Evolutionary conservation across 1,140 invertebrate species (phyloP).

Genomic region (Pogonomyrmex barbatus): DNA sequence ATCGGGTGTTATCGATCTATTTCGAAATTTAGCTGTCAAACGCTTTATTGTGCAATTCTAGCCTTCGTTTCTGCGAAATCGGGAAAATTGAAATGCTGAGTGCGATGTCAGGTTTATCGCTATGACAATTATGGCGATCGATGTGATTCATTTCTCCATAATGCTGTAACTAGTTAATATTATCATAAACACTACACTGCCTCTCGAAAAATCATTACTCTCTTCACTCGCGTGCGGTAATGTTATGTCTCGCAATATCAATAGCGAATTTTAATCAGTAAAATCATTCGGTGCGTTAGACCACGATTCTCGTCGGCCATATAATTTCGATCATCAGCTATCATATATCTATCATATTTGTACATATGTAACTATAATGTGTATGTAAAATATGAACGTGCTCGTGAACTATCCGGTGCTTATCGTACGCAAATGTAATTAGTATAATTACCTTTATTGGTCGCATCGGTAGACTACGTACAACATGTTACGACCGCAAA

Average conservation of each 20-base stretch:
- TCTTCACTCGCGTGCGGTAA: not conserved
- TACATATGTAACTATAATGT: not conserved
- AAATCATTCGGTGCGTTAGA: conserved; percentile 6
- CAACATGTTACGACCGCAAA: conserved; percentile 69
- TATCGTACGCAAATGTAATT: conserved; percentile 72
- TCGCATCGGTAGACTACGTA: conserved; percentile 69
- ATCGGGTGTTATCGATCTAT: not conserved
- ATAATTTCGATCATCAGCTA: conserved; percentile 25
- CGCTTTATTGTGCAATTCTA: not conserved
- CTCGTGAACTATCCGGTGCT: conserved; percentile 44
- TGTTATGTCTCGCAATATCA: not conserved
- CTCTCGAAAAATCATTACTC: not conserved
- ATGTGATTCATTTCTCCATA: not conserved
- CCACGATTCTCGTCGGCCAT: not conserved
- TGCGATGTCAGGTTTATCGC: not conserved
- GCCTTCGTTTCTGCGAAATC: not conserved
- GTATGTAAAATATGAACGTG: conserved; percentile 36
- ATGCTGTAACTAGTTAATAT: not conserved
- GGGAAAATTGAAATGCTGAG: not conserved
- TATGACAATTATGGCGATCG: not conserved
- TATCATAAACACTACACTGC: not conserved
- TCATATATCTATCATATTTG: conserved; percentile 29
- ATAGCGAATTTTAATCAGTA: conserved; percentile 3
- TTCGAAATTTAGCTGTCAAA: not conserved
- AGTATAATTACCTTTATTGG: conserved; percentile 77